A percentile compares a stretch with the other conserved stretches of the same genome.
Conservation (phyloP, 1,140 invertebrate species). For the Goniozus legneri region DNA sequence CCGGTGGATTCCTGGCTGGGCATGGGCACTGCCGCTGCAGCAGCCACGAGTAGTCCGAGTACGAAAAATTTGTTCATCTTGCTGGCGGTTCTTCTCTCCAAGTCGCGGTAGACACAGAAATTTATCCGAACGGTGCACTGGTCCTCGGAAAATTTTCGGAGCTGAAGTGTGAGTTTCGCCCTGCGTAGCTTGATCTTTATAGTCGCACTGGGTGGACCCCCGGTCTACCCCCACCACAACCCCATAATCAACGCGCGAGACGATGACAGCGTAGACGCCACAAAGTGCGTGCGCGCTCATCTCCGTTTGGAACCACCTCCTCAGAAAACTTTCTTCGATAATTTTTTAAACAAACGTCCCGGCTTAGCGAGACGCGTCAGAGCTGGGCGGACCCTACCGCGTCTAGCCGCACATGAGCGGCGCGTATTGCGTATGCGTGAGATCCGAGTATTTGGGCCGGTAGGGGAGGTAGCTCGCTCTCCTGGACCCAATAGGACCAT, state of each 20-base stretch:
- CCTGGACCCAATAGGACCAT: neutral
- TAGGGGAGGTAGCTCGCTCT: conserved; percentile 7
- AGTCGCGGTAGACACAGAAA: neutral
- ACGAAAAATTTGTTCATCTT: conserved; percentile 42
- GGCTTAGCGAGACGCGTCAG: conserved; percentile 6
- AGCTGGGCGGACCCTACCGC: conserved; percentile 32
- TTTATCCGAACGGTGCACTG: conserved; percentile 1
- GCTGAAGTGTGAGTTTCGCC: conserved; percentile 47
- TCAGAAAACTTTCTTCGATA: conserved; percentile 46
- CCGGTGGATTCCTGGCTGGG: conserved; percentile 20
- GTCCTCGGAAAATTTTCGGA: conserved; percentile 48
- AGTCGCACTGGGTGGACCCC: conserved; percentile 33
- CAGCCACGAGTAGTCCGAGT: conserved; percentile 36
- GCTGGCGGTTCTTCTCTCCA: conserved; percentile 12
- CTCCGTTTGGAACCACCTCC: conserved; percentile 18
- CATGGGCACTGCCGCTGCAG: conserved; percentile 34
- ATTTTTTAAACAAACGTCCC: conserved; percentile 53
- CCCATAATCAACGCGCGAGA: conserved; percentile 10
- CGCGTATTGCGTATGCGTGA: neutral
- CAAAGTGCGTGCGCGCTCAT: conserved; percentile 1
- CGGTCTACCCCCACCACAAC: conserved; percentile 22
- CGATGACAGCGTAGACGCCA: conserved; percentile 7
- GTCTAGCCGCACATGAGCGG: too few species aligned
- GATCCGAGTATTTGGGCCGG: conserved; percentile 27
- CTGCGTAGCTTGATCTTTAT: conserved; percentile 51